Base-by-base conservation (phyloP, 35 echinoderm and acorn worm genomes). In the Ophioderma brevispina region DNA sequence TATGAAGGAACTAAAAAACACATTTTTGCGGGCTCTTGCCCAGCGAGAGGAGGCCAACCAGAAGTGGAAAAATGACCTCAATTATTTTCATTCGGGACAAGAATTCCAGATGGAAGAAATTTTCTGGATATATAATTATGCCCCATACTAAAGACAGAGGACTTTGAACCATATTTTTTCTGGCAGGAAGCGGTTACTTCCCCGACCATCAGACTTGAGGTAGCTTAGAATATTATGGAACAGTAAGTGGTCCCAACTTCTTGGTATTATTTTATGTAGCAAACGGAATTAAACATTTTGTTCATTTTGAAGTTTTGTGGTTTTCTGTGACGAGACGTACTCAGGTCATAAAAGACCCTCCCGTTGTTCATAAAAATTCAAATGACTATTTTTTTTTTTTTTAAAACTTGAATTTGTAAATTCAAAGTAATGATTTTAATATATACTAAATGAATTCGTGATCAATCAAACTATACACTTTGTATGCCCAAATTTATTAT, bases 41-140 rank as follows among this genome's bases (percentile, higher is more conserved):
- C 97, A 95, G 80, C 76, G 97, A 14, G 97, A 99, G 43, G 97
- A 99, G 75, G 97, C 97, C 31, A n/a, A 99, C 95, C 88, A 90
- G 97, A 32, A 99, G 97, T 59, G 97, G 97, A 14, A 99, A 99
- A 77, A 99, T 99, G 97, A 99, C 97, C 39, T 92, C 97, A 15
- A 99, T 99, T 39, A 99, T 99, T 77, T 99, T 99, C 64, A 99
- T 99, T 55, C 76, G 97, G 35, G 97, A 99, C 86, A 95, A 99
- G 84, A 99, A 99, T 36, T 84, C 92, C 1, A 84, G 91, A 82
- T 93, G 97, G 1, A 93, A 99, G 77, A 94, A 99, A 76, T 95
- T 99, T 38, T 99, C 97, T 1, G 97, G 97, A 18, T 99, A 99
- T 75, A 99, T 99, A 94, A 99, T 84, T 99, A 95, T 83, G 97